These are phyloP conservation scores for Phasianus colchicus DNA, from an alignment of 2,113 vertebrate genomes.

Conservation along the genomic window DNA sequence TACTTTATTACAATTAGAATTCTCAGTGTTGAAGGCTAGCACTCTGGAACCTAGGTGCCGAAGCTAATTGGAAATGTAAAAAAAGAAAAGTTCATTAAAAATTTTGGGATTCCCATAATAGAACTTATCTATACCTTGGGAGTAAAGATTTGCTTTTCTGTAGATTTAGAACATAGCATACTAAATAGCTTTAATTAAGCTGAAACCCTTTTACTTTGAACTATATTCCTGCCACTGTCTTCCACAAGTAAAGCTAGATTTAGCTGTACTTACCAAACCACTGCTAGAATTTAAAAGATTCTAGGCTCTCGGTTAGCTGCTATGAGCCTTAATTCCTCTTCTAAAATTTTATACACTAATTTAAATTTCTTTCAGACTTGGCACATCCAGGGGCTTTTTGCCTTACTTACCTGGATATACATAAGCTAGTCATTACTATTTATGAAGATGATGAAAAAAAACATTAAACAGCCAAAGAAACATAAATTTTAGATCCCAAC, in stretches of 20 bases:
- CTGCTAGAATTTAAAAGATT: conserved; percentile 34
- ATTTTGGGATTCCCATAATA: conserved; percentile 57
- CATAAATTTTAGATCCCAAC: conserved; percentile 54
- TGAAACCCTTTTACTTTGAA: conserved; percentile 19
- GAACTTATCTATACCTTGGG: conserved; percentile 40
- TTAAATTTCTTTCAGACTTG: conserved; percentile 34
- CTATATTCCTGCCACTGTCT: conserved; percentile 14
- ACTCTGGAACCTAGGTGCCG: conserved; percentile 44
- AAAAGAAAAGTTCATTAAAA: conserved; percentile 59
- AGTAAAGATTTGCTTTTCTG: conserved; percentile 68
- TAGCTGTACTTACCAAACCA: conserved; percentile 28
- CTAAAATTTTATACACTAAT: conserved; percentile 46
- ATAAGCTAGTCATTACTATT: conserved; percentile 68
- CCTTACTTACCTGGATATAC: conserved; percentile 45
- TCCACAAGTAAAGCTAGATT: not conserved
- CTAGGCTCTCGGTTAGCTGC: conserved; percentile 9
- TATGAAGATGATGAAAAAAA: conserved; percentile 50
- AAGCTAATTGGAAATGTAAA: conserved; percentile 75
- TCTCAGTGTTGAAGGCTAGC: conserved; percentile 24
- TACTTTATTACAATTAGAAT: conserved; percentile 63
- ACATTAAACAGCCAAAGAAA: conserved; percentile 58
- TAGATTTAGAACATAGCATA: conserved; percentile 44
- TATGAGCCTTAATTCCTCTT: conserved; percentile 37
- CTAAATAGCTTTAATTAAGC: conserved; percentile 63
- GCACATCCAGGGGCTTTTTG: conserved; percentile 52